phyloP scores from a whole-genome alignment of 92 coral and sea anemone species.

The Metridium senile region DNA sequence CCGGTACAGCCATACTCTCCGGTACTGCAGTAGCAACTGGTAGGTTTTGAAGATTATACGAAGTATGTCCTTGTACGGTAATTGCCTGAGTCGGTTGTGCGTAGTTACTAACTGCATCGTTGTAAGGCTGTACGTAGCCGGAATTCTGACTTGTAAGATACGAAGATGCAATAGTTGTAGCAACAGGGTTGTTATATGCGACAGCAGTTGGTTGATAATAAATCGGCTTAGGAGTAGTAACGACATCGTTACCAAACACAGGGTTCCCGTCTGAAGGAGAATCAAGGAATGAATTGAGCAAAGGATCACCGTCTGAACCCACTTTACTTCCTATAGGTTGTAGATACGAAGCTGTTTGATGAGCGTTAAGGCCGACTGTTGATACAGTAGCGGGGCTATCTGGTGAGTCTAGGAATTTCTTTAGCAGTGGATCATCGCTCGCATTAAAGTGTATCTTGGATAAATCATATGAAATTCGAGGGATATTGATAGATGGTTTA shows the following conservation, averaged over 20 bases:
- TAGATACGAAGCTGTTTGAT: not conserved
- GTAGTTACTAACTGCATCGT: not conserved
- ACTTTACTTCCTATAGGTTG: not conserved
- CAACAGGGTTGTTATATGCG: not conserved
- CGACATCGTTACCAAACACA: not conserved
- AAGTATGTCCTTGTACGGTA: constrained; percentile 22
- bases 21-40: constrained; percentile 16
- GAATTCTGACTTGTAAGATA: not conserved
- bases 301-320: not conserved
- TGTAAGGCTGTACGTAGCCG: not conserved
- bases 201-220: not conserved
- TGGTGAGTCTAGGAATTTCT: constrained; percentile 21
- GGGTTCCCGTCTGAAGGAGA: not conserved
- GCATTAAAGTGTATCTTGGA: constrained; percentile 21
- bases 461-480: constrained; percentile 9
- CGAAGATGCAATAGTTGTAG: constrained; percentile 1
- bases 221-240: not conserved
- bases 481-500: not conserved
- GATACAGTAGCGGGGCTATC: not conserved
- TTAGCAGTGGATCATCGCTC: constrained; percentile 21
- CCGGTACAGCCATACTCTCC: not conserved
- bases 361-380: not conserved
- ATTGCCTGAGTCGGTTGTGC: constrained; percentile 29
- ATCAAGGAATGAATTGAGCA: not conserved
- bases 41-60: not conserved